phyloP scores from a whole-genome alignment of 2,888 invertebrate genomes.

The Conus canariensis region DNA sequence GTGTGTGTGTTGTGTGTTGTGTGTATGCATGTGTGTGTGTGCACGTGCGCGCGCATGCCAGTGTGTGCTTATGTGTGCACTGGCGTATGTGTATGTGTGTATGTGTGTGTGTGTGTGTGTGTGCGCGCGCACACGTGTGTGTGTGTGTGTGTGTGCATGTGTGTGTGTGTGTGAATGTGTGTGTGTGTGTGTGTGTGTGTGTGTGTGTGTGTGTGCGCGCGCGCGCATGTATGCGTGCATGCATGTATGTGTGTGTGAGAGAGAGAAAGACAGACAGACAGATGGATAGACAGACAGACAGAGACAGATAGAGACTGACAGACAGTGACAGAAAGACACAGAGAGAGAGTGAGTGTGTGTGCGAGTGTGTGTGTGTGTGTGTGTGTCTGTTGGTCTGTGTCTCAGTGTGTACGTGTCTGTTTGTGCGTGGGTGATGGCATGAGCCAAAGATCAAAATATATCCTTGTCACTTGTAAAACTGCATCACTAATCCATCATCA shows the following conservation, averaged over 20 bases:
- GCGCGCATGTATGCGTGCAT: too few species aligned
- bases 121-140: too few species aligned
- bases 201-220: neutral
- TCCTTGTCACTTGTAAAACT: too few species aligned
- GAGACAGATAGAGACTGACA: neutral
- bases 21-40: too few species aligned
- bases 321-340: neutral
- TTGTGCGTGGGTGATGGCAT: neutral
- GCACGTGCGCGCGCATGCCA: too few species aligned
- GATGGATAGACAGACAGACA: neutral
- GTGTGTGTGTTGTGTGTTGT: too few species aligned
- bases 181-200: slow-evolving; percentile 1
- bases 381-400: neutral
- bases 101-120: too few species aligned
- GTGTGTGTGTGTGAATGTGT: neutral
- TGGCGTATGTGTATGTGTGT: neutral
- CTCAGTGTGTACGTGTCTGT: neutral
- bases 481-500: too few species aligned
- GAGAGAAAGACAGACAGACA: too few species aligned
- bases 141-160: too few species aligned
- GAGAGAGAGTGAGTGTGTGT: neutral
- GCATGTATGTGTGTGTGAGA: neutral
- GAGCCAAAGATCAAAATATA: too few species aligned
- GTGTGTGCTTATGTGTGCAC: neutral
- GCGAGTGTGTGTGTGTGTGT: slow-evolving; percentile 6